These are phyloP conservation scores for Musca vetustissima DNA, from an alignment of 1,140 invertebrate genomes.

Conservation along the genomic window DNA sequence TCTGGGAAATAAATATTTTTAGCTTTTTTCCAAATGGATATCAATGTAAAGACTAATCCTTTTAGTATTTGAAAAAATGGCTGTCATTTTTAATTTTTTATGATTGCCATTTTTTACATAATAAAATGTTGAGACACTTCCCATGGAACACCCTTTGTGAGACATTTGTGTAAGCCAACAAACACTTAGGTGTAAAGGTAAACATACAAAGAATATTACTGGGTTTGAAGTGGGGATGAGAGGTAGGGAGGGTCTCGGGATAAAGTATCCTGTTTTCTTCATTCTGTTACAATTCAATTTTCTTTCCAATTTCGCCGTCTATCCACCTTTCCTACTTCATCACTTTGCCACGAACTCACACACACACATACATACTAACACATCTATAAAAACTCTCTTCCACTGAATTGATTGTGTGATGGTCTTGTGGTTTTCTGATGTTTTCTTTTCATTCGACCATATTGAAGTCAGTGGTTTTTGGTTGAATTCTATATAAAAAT, in stretches of 20 bases:
- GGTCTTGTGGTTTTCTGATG: not conserved
- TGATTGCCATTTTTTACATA: no score
- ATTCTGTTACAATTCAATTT: conserved; percentile 18
- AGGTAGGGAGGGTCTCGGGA: not conserved
- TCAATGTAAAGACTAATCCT: no score
- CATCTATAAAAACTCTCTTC: not conserved
- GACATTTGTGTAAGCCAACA: not conserved
- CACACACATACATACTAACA: not conserved
- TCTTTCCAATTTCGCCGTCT: not conserved
- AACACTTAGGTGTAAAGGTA: not conserved
- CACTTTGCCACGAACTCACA: no score
- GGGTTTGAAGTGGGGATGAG: no score
- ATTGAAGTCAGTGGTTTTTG: not conserved
- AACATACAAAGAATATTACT: no score
- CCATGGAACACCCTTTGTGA: no score
- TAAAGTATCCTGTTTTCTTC: not conserved
- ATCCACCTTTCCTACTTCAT: not conserved
- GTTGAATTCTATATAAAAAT: not conserved
- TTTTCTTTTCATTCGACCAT: not conserved
- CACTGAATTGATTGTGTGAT: not conserved
- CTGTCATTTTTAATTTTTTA: no score
- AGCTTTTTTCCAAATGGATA: no score
- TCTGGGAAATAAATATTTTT: no score
- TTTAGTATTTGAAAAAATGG: no score
- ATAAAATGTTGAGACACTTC: no score